A percentile compares a stretch with the other conserved stretches of the same genome.
phyloP scores from a whole-genome alignment of 2,888 invertebrate genomes.

The Papilio gigon region DNA sequence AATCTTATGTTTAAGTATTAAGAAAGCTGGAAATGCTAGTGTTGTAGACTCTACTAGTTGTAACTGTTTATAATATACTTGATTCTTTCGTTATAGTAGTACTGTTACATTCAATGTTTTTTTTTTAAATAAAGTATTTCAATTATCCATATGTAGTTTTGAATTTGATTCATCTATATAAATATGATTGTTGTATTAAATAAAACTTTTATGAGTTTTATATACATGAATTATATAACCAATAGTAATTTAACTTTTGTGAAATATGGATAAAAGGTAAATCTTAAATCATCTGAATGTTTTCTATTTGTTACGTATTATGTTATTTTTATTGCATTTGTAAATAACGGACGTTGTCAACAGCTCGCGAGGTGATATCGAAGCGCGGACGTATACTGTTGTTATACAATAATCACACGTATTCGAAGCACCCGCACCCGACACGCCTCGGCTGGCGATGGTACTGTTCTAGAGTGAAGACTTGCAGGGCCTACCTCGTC shows the following conservation, averaged over 20 bases:
- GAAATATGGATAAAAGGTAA: no score
- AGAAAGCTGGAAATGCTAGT: background rate
- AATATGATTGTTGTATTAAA: no score
- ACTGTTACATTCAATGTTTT: no score
- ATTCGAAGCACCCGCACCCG: slow-evolving; percentile 63
- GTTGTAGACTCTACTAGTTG: background rate
- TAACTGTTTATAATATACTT: background rate
- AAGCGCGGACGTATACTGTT: slow-evolving; percentile 62
- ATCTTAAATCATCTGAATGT: no score
- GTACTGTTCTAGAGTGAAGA: slow-evolving; percentile 69
- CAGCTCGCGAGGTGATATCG: slow-evolving; percentile 55
- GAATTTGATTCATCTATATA: background rate
- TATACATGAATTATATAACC: no score
- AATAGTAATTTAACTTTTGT: no score
- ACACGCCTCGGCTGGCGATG: slow-evolving; percentile 65
- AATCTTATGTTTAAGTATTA: no score
- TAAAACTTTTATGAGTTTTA: no score
- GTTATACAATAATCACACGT: slow-evolving; percentile 63
- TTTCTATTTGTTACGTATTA: no score
- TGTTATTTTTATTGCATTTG: slow-evolving; percentile 6
- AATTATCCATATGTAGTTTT: no score
- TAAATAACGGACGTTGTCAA: slow-evolving; percentile 43
- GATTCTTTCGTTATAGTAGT: background rate
- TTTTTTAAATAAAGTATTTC: background rate
- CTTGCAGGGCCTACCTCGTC: slow-evolving; percentile 63